Base-by-base conservation (phyloP, 2,797 vertebrate genomes). In the Pampus argenteus region DNA sequence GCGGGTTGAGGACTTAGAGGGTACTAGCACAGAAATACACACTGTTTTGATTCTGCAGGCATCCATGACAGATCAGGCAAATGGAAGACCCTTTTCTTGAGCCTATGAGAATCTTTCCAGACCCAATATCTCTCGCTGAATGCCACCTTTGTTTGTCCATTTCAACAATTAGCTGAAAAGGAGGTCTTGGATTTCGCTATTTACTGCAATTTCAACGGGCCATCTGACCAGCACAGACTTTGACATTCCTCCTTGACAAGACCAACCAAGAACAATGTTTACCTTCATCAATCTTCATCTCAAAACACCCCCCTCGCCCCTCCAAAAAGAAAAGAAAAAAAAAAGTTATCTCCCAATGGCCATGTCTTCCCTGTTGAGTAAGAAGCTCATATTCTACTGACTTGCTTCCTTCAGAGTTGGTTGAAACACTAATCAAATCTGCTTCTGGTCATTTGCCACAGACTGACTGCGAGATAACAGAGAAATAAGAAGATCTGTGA, bases 181-280 rank as follows among this genome's bases (percentile, higher is more conserved):
- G 20, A 67, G 23, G 67, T 77, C 71, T 88, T 83, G 71, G 79
- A 83, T 90, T 88, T 87, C 78, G 79, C 66, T 55, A 74, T 86
- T 90, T 84, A 70, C 77, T 78, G 62, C 42, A 42, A 42, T 83
- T 80, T 83, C 82, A 89, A 78, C 70, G 71, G 64, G 66, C 67
- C 71, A 84, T 82, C 74, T 76, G 79, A 87, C 74, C 22, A 18
- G 4, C 73, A 74, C 8, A 20, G 79, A 82, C 61, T 80, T 60
- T 66, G 62, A 74, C 81, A 88, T 91, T 89, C 83, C 74, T 84
- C 65, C 26, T 20, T 81, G 87, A 90, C 71, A 88, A 82, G 82
- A 90, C 66, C 69, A 60, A 89, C 89, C 79, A 76, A 90, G 81
- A 92, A 92, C 84, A 90, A 90, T 87, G 85, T 92, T 91, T 86